Base-by-base conservation (phyloP, 2,797 vertebrate species). In the Eurystomus glaucurus region DNA sequence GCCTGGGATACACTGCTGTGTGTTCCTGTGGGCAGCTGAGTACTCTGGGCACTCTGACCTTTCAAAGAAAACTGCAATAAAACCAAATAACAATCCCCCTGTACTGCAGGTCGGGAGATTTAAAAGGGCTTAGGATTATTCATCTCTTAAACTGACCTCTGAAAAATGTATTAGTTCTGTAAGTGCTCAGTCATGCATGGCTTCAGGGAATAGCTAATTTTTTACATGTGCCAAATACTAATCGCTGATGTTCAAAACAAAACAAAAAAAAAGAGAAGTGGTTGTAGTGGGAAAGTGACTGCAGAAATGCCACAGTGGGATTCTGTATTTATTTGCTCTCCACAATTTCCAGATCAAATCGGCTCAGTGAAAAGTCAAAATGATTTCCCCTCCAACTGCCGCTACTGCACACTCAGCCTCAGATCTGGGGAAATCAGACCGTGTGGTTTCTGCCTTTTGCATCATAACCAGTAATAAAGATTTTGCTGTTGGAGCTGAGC, bases 121-220 rank as follows among this genome's bases (percentile, higher is more conserved):
- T 78, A 57, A 74, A 79, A 88, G 66, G 66, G 66, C 57, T 75
- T 76, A 78, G 85, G 89, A 78, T 97, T 96, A 96, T 95, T 97
- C 33, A 68, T 96, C 91, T 96, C 93, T 92, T 93, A 28, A 91
- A 88, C 90, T 77, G 94, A 90, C 96, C 94, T 90, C 95, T 94
- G 93, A 58, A 93, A 81, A 71, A 83, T 31, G 2, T 72, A 29
- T 84, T 93, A 83, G 87, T 68, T 89, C 92, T 88, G 94, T 93
- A 91, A 90, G 94, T 97, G 82, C 65, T 98, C 97, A 88, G 93
- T 97, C 84, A 78, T 81, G 76, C 90, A 45, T 88, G 81, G 84
- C 96, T 97, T 97, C 28, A 81, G 95, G 92, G 96, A 94, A 51
- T 85, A 85, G 96, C 93, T 97, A 86, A 74, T 93, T 98, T 97